Conservation (phyloP, 2,888 invertebrate genomes). For the Pammene fasciana region DNA sequence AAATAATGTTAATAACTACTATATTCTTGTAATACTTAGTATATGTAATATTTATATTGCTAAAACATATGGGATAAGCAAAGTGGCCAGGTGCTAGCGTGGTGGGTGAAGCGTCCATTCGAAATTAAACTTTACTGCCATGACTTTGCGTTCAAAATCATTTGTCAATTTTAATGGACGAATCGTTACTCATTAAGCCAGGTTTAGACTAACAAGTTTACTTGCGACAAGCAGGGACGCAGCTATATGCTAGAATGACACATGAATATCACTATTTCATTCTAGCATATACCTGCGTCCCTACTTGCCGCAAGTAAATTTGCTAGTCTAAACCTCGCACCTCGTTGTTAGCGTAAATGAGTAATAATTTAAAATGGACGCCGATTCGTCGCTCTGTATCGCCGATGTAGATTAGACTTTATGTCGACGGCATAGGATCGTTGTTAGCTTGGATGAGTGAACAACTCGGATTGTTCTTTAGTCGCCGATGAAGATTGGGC, state of each 20-base stretch:
- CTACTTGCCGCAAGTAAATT: no score
- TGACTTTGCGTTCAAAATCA: slow-evolving; percentile 11
- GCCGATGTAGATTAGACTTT: slow-evolving; percentile 2
- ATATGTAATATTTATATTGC: slow-evolving; percentile 8
- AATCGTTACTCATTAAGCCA: neutral
- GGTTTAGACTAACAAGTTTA: no score
- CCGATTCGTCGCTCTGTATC: neutral
- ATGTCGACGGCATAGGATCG: slow-evolving; percentile 8
- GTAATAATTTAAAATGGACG: no score
- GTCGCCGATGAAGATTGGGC: slow-evolving; percentile 19
- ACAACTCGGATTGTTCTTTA: neutral
- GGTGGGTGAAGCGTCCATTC: slow-evolving; percentile 60
- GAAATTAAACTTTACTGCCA: neutral
- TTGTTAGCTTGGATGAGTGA: neutral
- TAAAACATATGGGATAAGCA: slow-evolving; percentile 46
- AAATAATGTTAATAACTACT: slow-evolving; percentile 40
- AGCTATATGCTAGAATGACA: no score
- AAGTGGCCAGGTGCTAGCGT: slow-evolving; percentile 78
- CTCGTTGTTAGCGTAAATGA: no score
- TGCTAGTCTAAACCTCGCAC: no score
- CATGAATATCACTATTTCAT: no score
- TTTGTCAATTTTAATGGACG: neutral
- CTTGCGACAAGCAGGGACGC: no score
- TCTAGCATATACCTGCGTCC: no score
- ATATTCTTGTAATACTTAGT: slow-evolving; percentile 23